Evolutionary conservation across 2,113 vertebrate species (phyloP).

Genomic region (Petaurus breviceps): DNA sequence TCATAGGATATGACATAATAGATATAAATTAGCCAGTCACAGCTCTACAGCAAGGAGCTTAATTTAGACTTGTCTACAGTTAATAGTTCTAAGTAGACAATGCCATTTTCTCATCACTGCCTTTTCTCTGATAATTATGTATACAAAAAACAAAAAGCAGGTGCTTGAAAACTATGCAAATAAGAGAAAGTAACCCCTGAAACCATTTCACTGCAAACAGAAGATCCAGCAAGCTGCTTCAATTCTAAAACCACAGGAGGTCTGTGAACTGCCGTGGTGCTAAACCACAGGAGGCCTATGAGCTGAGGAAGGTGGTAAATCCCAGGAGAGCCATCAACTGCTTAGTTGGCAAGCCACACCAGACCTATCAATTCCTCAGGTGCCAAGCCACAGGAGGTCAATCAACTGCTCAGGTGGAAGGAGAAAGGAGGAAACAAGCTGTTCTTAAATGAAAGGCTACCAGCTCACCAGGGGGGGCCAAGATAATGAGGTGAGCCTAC

Average conservation of each 20-base stretch:
- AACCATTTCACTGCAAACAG: slow-evolving; percentile 64
- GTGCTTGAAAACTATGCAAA: slow-evolving; percentile 69
- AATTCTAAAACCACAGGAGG: slow-evolving; percentile 67
- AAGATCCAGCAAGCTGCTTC: slow-evolving; percentile 75
- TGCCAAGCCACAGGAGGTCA: slow-evolving; percentile 64
- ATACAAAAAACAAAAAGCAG: slow-evolving; percentile 65
- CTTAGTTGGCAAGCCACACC: slow-evolving; percentile 44
- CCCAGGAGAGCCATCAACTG: slow-evolving; percentile 57
- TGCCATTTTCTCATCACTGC: neutral
- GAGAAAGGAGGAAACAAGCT: slow-evolving; percentile 14
- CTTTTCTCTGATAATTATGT: slow-evolving; percentile 32
- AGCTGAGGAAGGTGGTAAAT: slow-evolving; percentile 49
- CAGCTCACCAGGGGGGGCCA: slow-evolving; percentile 34
- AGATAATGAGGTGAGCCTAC: slow-evolving; percentile 43
- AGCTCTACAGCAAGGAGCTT: neutral
- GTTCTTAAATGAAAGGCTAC: slow-evolving; percentile 54
- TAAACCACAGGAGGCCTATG: slow-evolving; percentile 61
- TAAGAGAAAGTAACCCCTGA: slow-evolving; percentile 72
- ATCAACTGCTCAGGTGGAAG: slow-evolving; percentile 63
- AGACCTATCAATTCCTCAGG: slow-evolving; percentile 60
- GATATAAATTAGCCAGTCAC: neutral
- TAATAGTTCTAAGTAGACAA: neutral
- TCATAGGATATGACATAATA: neutral
- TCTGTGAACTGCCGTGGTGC: slow-evolving; percentile 27
- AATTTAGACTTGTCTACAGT: neutral